These are phyloP conservation scores for Aphelenchoides fujianensis DNA, from an alignment of 1,140 invertebrate genomes.

Conservation along the genomic window DNA sequence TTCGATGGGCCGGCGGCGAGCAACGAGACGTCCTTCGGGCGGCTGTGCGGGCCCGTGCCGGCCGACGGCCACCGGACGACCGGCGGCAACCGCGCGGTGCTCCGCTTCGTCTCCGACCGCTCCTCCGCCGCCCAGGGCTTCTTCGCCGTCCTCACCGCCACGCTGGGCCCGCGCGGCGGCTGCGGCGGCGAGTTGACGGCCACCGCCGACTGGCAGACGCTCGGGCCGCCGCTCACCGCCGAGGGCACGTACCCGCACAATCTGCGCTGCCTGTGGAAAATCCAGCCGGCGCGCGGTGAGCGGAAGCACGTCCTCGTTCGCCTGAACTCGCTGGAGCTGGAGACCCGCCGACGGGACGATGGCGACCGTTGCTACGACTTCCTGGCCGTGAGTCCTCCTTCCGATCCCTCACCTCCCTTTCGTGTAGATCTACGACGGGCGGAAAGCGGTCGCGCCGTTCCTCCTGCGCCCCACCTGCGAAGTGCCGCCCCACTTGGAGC, in stretches of 20 bases:
- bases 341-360: constrained; percentile 22
- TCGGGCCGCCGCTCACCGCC: constrained; percentile 36
- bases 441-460: constrained; percentile 47
- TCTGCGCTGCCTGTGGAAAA: constrained; percentile 52
- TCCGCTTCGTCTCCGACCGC: constrained; percentile 52
- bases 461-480: constrained; percentile 38
- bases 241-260: constrained; percentile 42
- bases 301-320: constrained; percentile 42
- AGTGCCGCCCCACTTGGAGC: constrained; percentile 15
- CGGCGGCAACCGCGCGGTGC: constrained; percentile 30
- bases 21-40: constrained; percentile 26
- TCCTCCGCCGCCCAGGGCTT: constrained; percentile 47
- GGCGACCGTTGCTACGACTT: constrained; percentile 40
- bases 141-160: constrained; percentile 47
- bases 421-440: constrained; percentile 58
- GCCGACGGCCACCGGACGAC: constrained; percentile 35
- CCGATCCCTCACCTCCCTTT: constrained; percentile 20
- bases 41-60: constrained; percentile 34
- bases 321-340: constrained; percentile 42
- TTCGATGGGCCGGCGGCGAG: constrained; percentile 46
- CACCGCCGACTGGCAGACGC: constrained; percentile 41
- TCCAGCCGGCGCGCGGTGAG: constrained; percentile 27
- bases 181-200: constrained; percentile 56
- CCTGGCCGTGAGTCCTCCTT: constrained; percentile 33
- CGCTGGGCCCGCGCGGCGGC: constrained; percentile 47